phyloP scores from a whole-genome alignment of 2,888 invertebrate genomes.

The Catocala nupta region DNA sequence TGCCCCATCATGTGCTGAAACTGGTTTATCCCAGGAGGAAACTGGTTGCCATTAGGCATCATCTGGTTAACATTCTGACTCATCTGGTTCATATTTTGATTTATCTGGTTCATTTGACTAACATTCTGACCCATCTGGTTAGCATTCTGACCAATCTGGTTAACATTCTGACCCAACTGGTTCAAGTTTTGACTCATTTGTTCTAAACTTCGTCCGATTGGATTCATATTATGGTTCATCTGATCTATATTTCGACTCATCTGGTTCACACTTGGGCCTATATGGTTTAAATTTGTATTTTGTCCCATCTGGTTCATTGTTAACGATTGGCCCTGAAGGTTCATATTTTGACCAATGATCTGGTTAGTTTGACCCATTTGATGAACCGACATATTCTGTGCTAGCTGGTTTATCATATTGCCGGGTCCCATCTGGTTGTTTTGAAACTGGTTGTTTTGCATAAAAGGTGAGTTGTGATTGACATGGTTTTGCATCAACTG shows the following conservation, averaged over 20 bases:
- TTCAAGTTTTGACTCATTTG: constrained; percentile 56
- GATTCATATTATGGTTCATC: constrained; percentile 57
- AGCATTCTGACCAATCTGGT: constrained; percentile 44
- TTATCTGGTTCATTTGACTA: constrained; percentile 52
- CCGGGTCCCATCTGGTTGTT: constrained; percentile 51
- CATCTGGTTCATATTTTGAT: constrained; percentile 31
- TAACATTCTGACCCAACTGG: constrained; percentile 31
- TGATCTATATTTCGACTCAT: constrained; percentile 54
- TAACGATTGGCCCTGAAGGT: constrained; percentile 42
- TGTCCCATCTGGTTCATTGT: constrained; percentile 57
- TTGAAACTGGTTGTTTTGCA: constrained; percentile 56
- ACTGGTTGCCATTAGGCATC: constrained; percentile 75
- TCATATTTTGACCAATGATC: constrained; percentile 47
- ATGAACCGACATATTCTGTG: constrained; percentile 47
- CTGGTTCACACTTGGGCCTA: constrained; percentile 53
- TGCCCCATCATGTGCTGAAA: constrained; percentile 76
- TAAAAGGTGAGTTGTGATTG: constrained; percentile 51
- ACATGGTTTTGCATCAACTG: constrained; percentile 60
- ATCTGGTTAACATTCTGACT: constrained; percentile 53
- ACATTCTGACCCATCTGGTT: constrained; percentile 64
- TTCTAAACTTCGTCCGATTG: constrained; percentile 57
- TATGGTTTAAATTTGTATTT: constrained; percentile 58
- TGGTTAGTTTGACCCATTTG: constrained; percentile 61
- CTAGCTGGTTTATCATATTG: constrained; percentile 54
- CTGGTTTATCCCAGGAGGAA: constrained; percentile 69